These are phyloP conservation scores for Papilio machaon DNA, from an alignment of 1,140 invertebrate species.

Conservation along the genomic window DNA sequence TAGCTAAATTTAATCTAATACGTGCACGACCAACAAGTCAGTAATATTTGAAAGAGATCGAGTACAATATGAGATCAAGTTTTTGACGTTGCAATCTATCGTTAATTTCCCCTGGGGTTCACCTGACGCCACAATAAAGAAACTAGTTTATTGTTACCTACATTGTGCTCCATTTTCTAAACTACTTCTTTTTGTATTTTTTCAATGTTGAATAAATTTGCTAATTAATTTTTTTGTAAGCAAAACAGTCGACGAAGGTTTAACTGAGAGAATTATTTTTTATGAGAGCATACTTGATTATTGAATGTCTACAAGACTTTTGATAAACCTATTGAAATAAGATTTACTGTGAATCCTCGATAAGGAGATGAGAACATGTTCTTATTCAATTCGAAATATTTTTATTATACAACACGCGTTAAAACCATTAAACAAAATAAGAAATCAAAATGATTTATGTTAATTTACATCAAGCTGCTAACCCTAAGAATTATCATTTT, in stretches of 20 bases:
- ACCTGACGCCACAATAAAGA: conserved; percentile 74
- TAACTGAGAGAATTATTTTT: too few relatives aligned
- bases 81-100: conserved; percentile 76
- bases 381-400: too few relatives aligned
- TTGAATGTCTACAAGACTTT: background rate
- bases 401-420: background rate
- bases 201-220: conserved; percentile 19
- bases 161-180: conserved; percentile 52
- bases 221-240: conserved; percentile 33
- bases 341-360: background rate
- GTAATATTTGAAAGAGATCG: conserved; percentile 57
- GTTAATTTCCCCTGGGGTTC: conserved; percentile 74
- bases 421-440: background rate
- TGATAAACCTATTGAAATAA: background rate
- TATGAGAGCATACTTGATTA: too few relatives aligned
- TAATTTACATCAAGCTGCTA: background rate
- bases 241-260: background rate
- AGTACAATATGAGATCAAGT: conserved; percentile 73
- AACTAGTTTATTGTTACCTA: conserved; percentile 73
- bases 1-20: conserved; percentile 47
- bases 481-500: conserved; percentile 1
- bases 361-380: background rate
- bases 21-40: conserved; percentile 40
- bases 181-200: conserved; percentile 46
- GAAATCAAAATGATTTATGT: background rate